Conservation (phyloP, 2,888 invertebrate species). For the Eupithecia abbreviata region DNA sequence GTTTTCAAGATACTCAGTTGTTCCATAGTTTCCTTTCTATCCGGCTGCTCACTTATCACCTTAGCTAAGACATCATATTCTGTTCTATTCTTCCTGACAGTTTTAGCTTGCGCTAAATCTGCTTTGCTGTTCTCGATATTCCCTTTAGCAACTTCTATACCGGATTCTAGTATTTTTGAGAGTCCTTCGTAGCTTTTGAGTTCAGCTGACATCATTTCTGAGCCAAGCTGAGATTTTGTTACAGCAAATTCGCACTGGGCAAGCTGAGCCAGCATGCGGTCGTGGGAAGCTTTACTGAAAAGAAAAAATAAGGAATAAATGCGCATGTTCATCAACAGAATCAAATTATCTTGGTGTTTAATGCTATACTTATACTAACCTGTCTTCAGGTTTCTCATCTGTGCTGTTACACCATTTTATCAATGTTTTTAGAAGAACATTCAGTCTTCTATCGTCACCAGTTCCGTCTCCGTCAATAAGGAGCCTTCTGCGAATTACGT, state of each 20-base stretch:
- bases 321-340: background rate
- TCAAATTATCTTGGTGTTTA: background rate
- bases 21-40: constrained; percentile 90
- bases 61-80: constrained; percentile 97
- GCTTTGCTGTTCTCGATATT: constrained; percentile 92
- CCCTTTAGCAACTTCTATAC: constrained; percentile 90
- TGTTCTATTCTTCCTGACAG: constrained; percentile 93
- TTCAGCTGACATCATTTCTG: constrained; percentile 93
- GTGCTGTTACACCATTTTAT: constrained; percentile 90
- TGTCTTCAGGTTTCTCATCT: constrained; percentile 87
- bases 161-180: constrained; percentile 89
- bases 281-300: constrained; percentile 87
- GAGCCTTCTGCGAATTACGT: constrained; percentile 94
- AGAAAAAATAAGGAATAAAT: constrained; percentile 35
- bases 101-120: constrained; percentile 92
- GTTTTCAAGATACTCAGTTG: constrained; percentile 88
- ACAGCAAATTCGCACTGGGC: constrained; percentile 95
- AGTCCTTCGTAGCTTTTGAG: constrained; percentile 91
- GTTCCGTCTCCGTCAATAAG: constrained; percentile 98
- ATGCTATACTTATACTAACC: constrained; percentile 67
- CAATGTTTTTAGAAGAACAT: constrained; percentile 91
- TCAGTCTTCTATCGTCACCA: constrained; percentile 96
- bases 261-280: constrained; percentile 91
- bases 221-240: constrained; percentile 90
- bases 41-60: constrained; percentile 95